phyloP scores from a whole-genome alignment of 2,113 vertebrate genomes.

The Phrynocephalus versicolor region DNA sequence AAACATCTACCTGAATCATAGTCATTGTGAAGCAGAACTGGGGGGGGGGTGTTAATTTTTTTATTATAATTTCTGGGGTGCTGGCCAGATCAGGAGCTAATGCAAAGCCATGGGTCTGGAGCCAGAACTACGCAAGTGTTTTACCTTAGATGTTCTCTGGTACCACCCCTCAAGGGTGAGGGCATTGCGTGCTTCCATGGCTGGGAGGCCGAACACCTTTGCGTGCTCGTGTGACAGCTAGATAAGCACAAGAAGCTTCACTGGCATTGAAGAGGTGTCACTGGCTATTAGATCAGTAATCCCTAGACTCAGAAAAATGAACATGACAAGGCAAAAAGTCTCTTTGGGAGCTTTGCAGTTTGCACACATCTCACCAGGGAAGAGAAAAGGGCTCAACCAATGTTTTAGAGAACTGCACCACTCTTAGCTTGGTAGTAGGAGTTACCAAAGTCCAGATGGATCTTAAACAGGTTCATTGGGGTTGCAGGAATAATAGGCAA shows the following conservation, averaged over 20 bases:
- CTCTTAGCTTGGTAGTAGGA: constrained; percentile 2
- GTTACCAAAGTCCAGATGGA: neutral
- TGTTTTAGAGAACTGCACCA: constrained; percentile 1
- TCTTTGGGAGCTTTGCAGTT: constrained; percentile 35
- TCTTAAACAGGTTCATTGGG: neutral
- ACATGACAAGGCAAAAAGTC: neutral
- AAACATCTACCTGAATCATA: no score
- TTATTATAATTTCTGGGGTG: no score
- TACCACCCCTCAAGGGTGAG: neutral
- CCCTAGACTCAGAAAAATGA: constrained; percentile 38
- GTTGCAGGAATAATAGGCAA: neutral
- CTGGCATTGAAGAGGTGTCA: constrained; percentile 29
- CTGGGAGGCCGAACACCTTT: fast-evolving
- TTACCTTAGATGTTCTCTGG: no score
- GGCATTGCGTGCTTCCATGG: no score
- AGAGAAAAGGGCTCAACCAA: constrained; percentile 22
- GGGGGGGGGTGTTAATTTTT: no score
- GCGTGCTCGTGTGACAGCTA: neutral
- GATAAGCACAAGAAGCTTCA: fast-evolving
- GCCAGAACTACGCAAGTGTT: neutral
- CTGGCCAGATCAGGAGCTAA: no score
- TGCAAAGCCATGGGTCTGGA: neutral
- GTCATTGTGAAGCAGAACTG: no score
- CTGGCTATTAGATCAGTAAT: constrained; percentile 32
- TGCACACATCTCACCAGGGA: constrained; percentile 28